These are phyloP conservation scores for Listrodromus nycthemerus DNA, from an alignment of 2,888 invertebrate species.

Conservation along the genomic window DNA sequence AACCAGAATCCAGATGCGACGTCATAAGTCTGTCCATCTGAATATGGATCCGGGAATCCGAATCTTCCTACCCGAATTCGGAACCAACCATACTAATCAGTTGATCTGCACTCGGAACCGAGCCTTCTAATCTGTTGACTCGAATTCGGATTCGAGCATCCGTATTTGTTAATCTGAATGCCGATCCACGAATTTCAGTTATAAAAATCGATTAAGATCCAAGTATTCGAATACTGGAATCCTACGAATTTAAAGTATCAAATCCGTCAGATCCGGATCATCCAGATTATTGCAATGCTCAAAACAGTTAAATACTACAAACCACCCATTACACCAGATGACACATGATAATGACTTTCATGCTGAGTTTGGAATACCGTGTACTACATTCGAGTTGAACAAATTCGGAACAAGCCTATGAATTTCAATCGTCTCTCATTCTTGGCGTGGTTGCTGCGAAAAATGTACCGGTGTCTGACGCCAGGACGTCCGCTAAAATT, in stretches of 20 bases:
- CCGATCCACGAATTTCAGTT: too few relatives aligned
- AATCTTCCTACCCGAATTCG: too few relatives aligned
- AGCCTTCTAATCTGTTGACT: too few relatives aligned
- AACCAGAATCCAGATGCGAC: too few relatives aligned
- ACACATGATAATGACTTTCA: background rate
- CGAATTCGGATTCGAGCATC: too few relatives aligned
- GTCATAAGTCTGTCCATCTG: too few relatives aligned
- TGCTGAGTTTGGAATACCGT: background rate
- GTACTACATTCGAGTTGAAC: background rate
- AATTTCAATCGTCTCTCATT: constrained; percentile 4
- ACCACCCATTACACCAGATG: background rate
- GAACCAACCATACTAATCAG: too few relatives aligned
- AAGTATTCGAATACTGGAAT: background rate
- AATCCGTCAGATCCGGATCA: background rate
- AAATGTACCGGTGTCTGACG: constrained; percentile 28
- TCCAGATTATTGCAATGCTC: background rate
- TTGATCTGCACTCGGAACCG: too few relatives aligned
- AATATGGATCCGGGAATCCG: too few relatives aligned
- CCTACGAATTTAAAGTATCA: background rate
- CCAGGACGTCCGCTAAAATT: constrained; percentile 44
- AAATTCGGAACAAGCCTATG: background rate
- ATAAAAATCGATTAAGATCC: too few relatives aligned
- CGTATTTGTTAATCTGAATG: too few relatives aligned
- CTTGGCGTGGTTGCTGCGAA: background rate
- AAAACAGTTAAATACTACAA: background rate